A percentile compares a stretch with the other conserved stretches of the same genome.
These are phyloP conservation scores for Aspidiotus destructor DNA, from an alignment of 2,888 invertebrate species.

Conservation along the genomic window DNA sequence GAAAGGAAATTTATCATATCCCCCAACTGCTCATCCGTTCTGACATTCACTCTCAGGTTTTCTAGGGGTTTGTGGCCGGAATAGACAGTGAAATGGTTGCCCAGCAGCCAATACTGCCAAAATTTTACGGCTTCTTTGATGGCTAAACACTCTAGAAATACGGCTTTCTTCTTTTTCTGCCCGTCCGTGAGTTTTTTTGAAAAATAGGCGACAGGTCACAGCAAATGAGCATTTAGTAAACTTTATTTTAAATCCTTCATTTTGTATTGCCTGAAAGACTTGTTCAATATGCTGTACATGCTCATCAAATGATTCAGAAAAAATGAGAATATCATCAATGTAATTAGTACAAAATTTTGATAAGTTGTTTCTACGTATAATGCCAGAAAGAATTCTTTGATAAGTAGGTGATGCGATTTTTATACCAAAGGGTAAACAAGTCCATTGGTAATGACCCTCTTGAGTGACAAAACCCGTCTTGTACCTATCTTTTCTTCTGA, in stretches of 20 bases:
- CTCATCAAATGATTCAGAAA: slow-evolving; percentile 12
- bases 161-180: slow-evolving; percentile 34
- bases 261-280: slow-evolving; percentile 1
- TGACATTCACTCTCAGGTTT: no score
- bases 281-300: slow-evolving; percentile 1
- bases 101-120: no score
- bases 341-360: slow-evolving; percentile 25
- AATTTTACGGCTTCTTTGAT: no score
- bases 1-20: no score
- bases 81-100: no score
- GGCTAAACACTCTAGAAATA: no score
- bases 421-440: slow-evolving; percentile 29
- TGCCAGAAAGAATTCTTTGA: slow-evolving; percentile 30
- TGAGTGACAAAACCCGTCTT: slow-evolving; percentile 32
- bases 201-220: slow-evolving; percentile 36
- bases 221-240: slow-evolving; percentile 18
- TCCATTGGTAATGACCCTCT: slow-evolving; percentile 28
- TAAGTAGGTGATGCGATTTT: slow-evolving; percentile 32
- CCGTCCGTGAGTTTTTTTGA: slow-evolving; percentile 34
- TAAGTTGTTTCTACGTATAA: slow-evolving; percentile 29
- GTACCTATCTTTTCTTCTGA: slow-evolving; percentile 21
- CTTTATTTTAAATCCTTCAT: slow-evolving; percentile 15
- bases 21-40: no score
- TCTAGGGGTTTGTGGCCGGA: no score
- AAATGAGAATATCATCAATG: slow-evolving; percentile 27